Conservation (phyloP, 2,888 invertebrate genomes). For the Dioctria rufipes region DNA sequence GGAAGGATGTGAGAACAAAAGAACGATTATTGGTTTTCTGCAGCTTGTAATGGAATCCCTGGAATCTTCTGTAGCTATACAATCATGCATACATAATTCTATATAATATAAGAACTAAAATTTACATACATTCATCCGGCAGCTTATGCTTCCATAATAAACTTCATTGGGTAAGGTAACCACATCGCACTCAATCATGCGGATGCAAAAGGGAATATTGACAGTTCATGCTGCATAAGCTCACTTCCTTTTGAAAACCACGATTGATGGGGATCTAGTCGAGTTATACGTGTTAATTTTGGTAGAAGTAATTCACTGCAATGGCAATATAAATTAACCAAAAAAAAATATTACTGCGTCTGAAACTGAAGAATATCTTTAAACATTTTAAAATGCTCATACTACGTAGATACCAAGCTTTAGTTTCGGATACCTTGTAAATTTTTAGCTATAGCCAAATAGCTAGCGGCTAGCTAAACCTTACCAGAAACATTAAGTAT, state of each 20-base stretch:
- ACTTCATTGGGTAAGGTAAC: neutral
- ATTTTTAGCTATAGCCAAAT: neutral
- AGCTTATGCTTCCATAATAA: slow-evolving; percentile 16
- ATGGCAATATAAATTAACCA: neutral
- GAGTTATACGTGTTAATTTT: neutral
- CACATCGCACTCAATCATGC: slow-evolving; percentile 23
- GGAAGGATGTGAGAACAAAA: no score
- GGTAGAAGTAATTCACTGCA: neutral
- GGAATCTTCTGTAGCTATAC: no score
- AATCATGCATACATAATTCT: no score
- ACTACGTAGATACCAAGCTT: neutral
- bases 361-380: neutral
- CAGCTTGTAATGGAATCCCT: no score
- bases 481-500: slow-evolving; percentile 13
- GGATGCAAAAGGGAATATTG: slow-evolving; percentile 19
- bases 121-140: no score
- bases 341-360: neutral
- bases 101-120: no score
- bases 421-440: neutral
- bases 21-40: no score
- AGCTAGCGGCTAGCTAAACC: neutral
- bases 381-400: neutral
- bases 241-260: neutral
- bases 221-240: neutral
- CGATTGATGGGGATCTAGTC: slow-evolving; percentile 6